Evolutionary conservation across 1,140 invertebrate species (phyloP).

Genomic region (Dinothrombium tinctorium): DNA sequence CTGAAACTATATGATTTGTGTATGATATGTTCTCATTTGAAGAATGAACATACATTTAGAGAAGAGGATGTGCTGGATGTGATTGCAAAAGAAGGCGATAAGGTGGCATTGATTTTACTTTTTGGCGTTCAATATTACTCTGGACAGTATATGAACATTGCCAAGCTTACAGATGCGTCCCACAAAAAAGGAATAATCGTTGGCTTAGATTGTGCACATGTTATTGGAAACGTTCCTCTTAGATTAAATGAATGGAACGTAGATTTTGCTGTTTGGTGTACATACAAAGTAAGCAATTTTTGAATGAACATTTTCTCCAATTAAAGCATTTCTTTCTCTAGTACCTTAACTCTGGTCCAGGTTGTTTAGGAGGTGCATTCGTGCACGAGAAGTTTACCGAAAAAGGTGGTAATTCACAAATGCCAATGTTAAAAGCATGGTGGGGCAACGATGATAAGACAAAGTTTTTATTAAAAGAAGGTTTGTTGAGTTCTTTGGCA

Average conservation of each 20-base stretch:
- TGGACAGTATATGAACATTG: slow-evolving; percentile 34
- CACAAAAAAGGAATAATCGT: slow-evolving; percentile 29
- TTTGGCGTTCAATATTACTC: slow-evolving; percentile 37
- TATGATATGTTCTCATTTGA: neutral
- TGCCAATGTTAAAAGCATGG: slow-evolving; percentile 22
- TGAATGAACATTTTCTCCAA: neutral
- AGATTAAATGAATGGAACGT: slow-evolving; percentile 35
- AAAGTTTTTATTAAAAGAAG: slow-evolving; percentile 16
- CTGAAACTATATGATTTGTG: neutral
- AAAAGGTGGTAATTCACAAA: slow-evolving; percentile 8
- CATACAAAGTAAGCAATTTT: slow-evolving; percentile 28
- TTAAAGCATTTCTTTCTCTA: slow-evolving; percentile 16
- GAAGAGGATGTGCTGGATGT: slow-evolving; percentile 29
- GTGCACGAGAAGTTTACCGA: slow-evolving; percentile 22
- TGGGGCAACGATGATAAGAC: slow-evolving; percentile 20
- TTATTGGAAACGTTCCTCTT: slow-evolving; percentile 33
- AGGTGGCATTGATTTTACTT: slow-evolving; percentile 31
- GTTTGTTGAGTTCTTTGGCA: slow-evolving; percentile 8
- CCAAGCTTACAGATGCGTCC: slow-evolving; percentile 26
- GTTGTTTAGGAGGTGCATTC: slow-evolving; percentile 29
- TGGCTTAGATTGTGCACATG: slow-evolving; percentile 37
- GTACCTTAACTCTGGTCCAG: slow-evolving; percentile 33
- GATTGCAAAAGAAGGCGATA: slow-evolving; percentile 28
- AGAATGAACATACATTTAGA: slow-evolving; percentile 27
- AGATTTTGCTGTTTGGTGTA: slow-evolving; percentile 39